Conservation (phyloP, 2,888 invertebrate genomes). For the Leptarthrus brevirostris region DNA sequence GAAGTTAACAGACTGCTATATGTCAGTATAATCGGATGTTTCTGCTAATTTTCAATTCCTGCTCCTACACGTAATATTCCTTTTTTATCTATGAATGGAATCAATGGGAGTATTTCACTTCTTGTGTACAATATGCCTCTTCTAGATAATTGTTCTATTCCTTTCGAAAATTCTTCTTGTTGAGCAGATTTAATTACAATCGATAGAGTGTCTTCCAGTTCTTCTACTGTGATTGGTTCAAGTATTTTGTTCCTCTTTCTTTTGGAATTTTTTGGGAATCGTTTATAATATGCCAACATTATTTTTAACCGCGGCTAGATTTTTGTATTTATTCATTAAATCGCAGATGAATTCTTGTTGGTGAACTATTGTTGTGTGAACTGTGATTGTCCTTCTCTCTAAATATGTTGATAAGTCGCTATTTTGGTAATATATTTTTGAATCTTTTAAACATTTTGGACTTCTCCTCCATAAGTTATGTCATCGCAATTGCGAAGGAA, state of each 20-base stretch:
- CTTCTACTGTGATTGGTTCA: neutral
- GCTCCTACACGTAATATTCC: slow-evolving; percentile 58
- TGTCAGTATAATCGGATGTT: slow-evolving; percentile 56
- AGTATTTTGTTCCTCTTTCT: neutral
- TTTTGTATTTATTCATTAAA: neutral
- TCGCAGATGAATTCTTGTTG: neutral
- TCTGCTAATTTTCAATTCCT: slow-evolving; percentile 54
- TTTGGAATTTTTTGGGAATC: neutral
- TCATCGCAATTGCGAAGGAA: neutral
- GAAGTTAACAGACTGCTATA: slow-evolving; percentile 42
- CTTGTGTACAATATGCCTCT: neutral
- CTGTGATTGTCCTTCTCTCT: neutral
- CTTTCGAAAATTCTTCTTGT: neutral
- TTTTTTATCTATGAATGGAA: slow-evolving; percentile 55
- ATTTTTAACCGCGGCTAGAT: neutral
- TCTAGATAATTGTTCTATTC: neutral
- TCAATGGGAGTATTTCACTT: neutral
- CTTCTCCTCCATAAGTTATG: neutral
- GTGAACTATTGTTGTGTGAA: neutral
- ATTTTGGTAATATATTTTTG: neutral
- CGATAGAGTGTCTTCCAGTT: neutral
- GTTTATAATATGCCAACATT: neutral
- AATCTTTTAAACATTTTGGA: neutral
- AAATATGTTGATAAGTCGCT: neutral
- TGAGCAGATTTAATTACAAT: neutral